phyloP scores from a whole-genome alignment of 2,888 invertebrate species.

The Apamea sordens region DNA sequence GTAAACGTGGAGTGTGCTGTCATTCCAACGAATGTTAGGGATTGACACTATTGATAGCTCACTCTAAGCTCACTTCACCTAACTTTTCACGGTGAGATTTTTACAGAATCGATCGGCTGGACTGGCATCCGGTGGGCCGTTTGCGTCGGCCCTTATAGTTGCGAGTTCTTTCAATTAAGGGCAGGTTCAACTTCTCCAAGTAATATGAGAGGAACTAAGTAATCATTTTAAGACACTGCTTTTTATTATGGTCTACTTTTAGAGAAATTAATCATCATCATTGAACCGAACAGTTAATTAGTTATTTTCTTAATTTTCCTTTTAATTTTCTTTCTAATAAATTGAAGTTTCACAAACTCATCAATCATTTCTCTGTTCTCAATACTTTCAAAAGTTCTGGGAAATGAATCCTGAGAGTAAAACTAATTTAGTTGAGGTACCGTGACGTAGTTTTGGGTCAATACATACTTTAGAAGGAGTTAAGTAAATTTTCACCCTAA shows the following conservation, averaged over 20 bases:
- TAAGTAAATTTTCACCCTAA: background rate
- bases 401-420: background rate
- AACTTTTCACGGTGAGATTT: too few species aligned
- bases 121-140: conserved; percentile 22
- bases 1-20: too few species aligned
- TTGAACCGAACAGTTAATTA: conserved; percentile 16
- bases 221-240: background rate
- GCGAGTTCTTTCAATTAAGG: conserved; percentile 30
- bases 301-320: conserved; percentile 21
- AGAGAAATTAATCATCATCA: conserved; percentile 20
- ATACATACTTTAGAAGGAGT: background rate
- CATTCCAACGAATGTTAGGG: too few species aligned
- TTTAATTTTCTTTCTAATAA: conserved; percentile 11
- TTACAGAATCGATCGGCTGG: too few species aligned
- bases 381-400: conserved; percentile 40
- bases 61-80: too few species aligned
- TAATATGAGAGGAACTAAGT: background rate
- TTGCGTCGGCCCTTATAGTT: conserved; percentile 4
- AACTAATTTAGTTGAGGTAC: background rate
- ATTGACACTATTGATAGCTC: too few species aligned
- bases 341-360: conserved; percentile 40
- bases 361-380: conserved; percentile 45
- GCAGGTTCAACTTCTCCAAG: background rate
- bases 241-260: background rate
- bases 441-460: background rate